Evolutionary conservation across 2,888 invertebrate species (phyloP).

Genomic region (Brassicogethes aeneus): DNA sequence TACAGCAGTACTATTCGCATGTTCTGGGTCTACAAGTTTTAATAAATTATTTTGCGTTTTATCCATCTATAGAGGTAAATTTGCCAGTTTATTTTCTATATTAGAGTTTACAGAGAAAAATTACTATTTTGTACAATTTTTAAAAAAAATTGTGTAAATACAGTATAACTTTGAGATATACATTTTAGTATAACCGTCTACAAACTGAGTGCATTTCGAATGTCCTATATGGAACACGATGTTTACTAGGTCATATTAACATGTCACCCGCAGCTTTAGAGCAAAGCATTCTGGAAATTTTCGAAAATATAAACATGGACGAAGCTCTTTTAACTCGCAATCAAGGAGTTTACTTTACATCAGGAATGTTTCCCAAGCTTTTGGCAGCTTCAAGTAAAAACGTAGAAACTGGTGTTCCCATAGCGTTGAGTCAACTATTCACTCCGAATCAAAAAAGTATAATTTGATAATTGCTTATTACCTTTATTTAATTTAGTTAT

Average conservation of each 20-base stretch:
- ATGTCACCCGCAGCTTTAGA: slow-evolving; percentile 40
- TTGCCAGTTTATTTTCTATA: slow-evolving; percentile 4
- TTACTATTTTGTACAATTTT: neutral
- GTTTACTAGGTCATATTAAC: slow-evolving; percentile 42
- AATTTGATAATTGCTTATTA: too few species aligned
- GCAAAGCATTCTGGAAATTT: slow-evolving; percentile 35
- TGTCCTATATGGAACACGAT: slow-evolving; percentile 34
- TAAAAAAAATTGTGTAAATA: neutral
- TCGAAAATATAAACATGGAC: slow-evolving; percentile 35
- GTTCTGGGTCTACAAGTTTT: slow-evolving; percentile 70
- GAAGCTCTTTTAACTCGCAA: slow-evolving; percentile 30
- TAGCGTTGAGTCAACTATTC: slow-evolving; percentile 35
- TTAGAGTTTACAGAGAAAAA: neutral
- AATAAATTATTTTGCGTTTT: slow-evolving; percentile 64
- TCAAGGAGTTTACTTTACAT: slow-evolving; percentile 31
- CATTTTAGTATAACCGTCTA: slow-evolving; percentile 14
- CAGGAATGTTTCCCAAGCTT: slow-evolving; percentile 30
- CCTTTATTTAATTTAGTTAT: too few species aligned
- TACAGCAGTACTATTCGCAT: slow-evolving; percentile 74
- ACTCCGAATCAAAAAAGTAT: too few species aligned
- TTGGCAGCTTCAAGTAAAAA: slow-evolving; percentile 30
- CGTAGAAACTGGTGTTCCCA: slow-evolving; percentile 36
- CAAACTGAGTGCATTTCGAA: slow-evolving; percentile 34
- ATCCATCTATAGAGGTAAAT: slow-evolving; percentile 31
- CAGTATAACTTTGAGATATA: neutral